These are phyloP conservation scores for Picus viridis DNA, from an alignment of 2,797 vertebrate genomes.

Conservation along the genomic window DNA sequence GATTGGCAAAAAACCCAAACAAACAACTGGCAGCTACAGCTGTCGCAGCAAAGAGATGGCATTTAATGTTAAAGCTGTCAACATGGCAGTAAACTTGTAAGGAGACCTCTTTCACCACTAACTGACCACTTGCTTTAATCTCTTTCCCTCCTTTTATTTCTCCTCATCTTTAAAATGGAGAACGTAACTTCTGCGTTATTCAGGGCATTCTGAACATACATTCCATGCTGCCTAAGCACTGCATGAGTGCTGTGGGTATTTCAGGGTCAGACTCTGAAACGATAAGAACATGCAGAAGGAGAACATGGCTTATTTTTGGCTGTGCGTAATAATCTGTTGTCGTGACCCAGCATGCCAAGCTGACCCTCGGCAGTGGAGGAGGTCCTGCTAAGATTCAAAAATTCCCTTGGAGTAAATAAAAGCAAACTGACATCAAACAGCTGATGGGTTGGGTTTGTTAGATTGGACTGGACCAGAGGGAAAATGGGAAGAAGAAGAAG, in stretches of 20 bases:
- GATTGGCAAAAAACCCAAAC: too few species aligned
- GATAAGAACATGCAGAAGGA: fast-evolving
- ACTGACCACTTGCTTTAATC: neutral
- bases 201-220: slow-evolving; percentile 5
- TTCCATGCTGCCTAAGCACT: neutral
- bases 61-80: neutral
- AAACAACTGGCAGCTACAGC: neutral
- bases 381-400: too few species aligned
- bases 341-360: too few species aligned
- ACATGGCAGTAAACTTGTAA: neutral
- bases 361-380: too few species aligned
- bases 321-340: neutral
- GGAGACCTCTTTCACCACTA: neutral
- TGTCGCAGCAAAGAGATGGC: neutral
- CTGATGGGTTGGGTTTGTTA: too few species aligned
- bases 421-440: too few species aligned
- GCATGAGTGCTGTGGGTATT: neutral
- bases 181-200: slow-evolving; percentile 19
- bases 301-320: neutral
- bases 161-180: neutral
- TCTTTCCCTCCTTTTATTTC: neutral
- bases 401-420: too few species aligned
- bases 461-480: too few species aligned
- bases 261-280: neutral
- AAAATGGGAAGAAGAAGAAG: too few species aligned